These are phyloP conservation scores for silkworm (Bombyx mori) DNA, from an alignment of 1,140 invertebrate genomes.

Conservation along the genomic window DNA sequence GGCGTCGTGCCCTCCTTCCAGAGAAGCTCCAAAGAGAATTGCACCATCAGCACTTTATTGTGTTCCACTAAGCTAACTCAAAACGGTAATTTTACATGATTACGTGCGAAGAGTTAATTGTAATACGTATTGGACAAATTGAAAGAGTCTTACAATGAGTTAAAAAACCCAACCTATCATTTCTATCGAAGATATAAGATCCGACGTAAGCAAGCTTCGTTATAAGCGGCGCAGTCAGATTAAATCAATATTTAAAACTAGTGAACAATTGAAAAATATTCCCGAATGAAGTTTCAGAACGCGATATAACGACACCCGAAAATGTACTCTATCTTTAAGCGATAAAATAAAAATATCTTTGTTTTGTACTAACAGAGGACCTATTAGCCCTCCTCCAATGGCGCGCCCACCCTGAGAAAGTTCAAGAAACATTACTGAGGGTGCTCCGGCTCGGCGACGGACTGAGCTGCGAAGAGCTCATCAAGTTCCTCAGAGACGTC, in stretches of 20 bases:
- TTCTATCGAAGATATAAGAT: too few relatives aligned
- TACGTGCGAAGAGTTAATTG: not conserved
- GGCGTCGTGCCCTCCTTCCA: conserved; percentile 79
- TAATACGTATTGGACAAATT: not conserved
- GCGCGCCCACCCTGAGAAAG: conserved; percentile 88
- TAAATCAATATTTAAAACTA: too few relatives aligned
- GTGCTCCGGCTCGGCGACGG: conserved; percentile 83
- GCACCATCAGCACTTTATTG: conserved; percentile 86
- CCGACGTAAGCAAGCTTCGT: too few relatives aligned
- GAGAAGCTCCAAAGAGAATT: conserved; percentile 86
- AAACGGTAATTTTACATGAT: conserved; percentile 76
- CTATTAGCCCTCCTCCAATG: conserved; percentile 91
- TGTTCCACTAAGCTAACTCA: conserved; percentile 97
- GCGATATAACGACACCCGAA: too few relatives aligned
- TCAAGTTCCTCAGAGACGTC: conserved; percentile 97
- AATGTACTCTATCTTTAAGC: too few relatives aligned
- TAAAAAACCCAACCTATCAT: too few relatives aligned
- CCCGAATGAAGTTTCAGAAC: too few relatives aligned
- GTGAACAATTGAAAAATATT: too few relatives aligned
- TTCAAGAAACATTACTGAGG: conserved; percentile 86
- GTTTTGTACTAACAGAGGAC: conserved; percentile 76
- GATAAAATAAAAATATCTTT: too few relatives aligned
- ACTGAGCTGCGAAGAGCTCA: conserved; percentile 90
- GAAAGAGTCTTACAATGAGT: not conserved
- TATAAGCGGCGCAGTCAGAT: too few relatives aligned